These are phyloP conservation scores for Hedya salicella DNA, from an alignment of 2,888 invertebrate species.

Conservation along the genomic window DNA sequence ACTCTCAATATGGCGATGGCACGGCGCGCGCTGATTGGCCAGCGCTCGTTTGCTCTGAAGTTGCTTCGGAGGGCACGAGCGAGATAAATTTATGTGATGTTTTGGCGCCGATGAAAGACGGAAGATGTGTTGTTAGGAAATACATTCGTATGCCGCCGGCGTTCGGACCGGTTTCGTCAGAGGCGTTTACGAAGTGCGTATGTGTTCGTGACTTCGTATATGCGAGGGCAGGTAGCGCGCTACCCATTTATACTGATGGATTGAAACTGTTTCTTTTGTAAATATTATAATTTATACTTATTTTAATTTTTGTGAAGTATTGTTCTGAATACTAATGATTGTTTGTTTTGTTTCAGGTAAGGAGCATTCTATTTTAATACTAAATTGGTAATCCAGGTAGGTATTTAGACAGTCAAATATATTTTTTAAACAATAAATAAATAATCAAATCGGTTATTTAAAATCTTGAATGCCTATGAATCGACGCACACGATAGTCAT, in stretches of 20 bases:
- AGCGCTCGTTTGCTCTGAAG: conserved; percentile 67
- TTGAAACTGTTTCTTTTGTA: conserved; percentile 49
- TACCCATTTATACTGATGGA: conserved; percentile 76
- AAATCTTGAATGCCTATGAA: conserved; percentile 25
- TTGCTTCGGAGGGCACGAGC: conserved; percentile 72
- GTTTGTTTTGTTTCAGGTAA: conserved; percentile 75
- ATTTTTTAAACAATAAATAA: neutral
- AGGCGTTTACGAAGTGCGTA: conserved; percentile 79
- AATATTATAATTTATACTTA: conserved; percentile 35
- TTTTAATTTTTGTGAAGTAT: conserved; percentile 24
- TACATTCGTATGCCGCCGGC: conserved; percentile 80
- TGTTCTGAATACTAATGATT: conserved; percentile 45
- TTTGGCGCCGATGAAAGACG: conserved; percentile 80
- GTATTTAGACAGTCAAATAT: too few species aligned
- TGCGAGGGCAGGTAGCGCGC: conserved; percentile 75
- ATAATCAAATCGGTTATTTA: neutral
- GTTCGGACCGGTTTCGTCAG: conserved; percentile 79
- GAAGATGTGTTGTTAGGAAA: conserved; percentile 76
- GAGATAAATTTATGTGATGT: conserved; percentile 81
- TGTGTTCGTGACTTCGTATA: conserved; percentile 70
- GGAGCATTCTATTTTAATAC: conserved; percentile 33
- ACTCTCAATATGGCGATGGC: conserved; percentile 82
- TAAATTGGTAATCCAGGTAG: neutral
- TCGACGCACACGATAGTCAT: neutral
- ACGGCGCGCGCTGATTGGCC: conserved; percentile 68